Evolutionary conservation across 2,888 invertebrate genomes (phyloP).

Genomic region (Tricholauxania praeusta): DNA sequence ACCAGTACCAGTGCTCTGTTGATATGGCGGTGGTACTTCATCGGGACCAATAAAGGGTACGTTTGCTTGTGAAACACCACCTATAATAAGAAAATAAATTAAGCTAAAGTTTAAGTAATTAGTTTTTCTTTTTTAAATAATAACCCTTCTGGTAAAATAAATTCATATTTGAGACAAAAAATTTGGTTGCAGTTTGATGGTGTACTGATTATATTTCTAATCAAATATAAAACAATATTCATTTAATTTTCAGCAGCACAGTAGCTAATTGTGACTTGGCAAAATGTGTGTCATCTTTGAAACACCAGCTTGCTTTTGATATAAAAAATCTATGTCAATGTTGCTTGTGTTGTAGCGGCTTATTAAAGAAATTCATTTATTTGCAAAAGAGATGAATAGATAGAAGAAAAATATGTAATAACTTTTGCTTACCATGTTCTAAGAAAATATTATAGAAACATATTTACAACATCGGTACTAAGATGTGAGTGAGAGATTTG

Average conservation of each 20-base stretch:
- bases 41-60: conserved; percentile 87
- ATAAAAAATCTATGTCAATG: conserved; percentile 42
- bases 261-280: neutral
- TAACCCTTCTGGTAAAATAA: conserved; percentile 57
- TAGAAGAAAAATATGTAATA: too few species aligned
- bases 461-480: too few species aligned
- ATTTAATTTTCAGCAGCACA: neutral
- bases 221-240: too few species aligned
- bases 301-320: neutral
- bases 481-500: too few species aligned
- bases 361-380: conserved; percentile 26
- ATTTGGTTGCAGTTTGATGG: neutral
- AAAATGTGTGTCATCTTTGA: conserved; percentile 11
- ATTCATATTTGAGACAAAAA: conserved; percentile 49
- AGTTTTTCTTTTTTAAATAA: neutral
- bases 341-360: conserved; percentile 11
- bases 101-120: neutral
- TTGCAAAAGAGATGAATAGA: neutral
- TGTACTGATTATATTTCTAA: neutral
- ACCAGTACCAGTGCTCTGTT: conserved; percentile 74
- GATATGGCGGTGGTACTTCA: conserved; percentile 86
- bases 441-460: too few species aligned
- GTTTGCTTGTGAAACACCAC: conserved; percentile 68
- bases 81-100: conserved; percentile 40
- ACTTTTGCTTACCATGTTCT: too few species aligned